Percentiles rank a stretch among this genome's conserved stretches.
phyloP scores from a whole-genome alignment of 2,888 invertebrate species.

The Spilosoma lubricipeda region DNA sequence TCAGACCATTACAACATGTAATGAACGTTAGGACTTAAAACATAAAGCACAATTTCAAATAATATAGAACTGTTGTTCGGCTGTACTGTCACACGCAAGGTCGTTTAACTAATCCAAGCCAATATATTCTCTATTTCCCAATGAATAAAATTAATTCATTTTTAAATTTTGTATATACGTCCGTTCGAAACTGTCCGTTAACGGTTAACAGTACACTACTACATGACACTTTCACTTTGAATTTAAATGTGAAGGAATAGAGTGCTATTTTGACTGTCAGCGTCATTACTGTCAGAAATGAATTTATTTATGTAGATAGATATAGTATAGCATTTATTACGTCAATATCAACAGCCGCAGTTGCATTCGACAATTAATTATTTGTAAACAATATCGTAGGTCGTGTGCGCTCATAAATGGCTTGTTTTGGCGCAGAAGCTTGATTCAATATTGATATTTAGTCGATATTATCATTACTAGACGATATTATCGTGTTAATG shows the following conservation, averaged over 20 bases:
- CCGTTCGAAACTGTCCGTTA: conserved; percentile 63
- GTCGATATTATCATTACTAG: conserved; percentile 45
- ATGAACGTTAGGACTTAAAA: conserved; percentile 25
- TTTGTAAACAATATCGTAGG: conserved; percentile 80
- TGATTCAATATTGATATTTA: conserved; percentile 62
- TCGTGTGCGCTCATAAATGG: conserved; percentile 75
- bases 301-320: conserved; percentile 70
- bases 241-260: conserved; percentile 42
- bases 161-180: conserved; percentile 76
- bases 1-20: conserved; percentile 32
- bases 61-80: conserved; percentile 29
- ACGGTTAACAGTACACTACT: conserved; percentile 40
- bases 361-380: conserved; percentile 84
- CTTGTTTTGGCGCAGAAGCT: conserved; percentile 52
- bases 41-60: conserved; percentile 38
- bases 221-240: conserved; percentile 27
- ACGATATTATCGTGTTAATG: conserved; percentile 39
- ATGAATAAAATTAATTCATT: conserved; percentile 82
- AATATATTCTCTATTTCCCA: conserved; percentile 83
- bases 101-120: conserved; percentile 82
- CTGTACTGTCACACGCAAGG: conserved; percentile 48
- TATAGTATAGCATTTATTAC: conserved; percentile 80
- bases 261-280: conserved; percentile 46
- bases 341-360: conserved; percentile 79
- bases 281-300: conserved; percentile 38